Base-by-base conservation (phyloP, 1,140 invertebrate genomes). In the Pteromalus puparum region DNA sequence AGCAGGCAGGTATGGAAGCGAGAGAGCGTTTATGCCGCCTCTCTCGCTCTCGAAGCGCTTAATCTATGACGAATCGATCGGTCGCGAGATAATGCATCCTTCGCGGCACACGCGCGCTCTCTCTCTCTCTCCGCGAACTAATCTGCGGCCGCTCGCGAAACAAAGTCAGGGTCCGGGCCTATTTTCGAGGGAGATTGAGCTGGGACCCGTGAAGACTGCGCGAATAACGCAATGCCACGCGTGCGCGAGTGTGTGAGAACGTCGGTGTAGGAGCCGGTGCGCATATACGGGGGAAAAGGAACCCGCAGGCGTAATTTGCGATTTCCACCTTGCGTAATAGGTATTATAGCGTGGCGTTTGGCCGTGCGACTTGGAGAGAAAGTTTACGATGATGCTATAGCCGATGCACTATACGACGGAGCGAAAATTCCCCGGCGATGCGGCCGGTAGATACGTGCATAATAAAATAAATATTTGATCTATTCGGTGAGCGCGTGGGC, bases 11-110 rank as follows among this genome's bases (percentile, higher is more conserved):
- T 77, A 77, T 53, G 18, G 9, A 38, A 12, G 24, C 65, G 15
- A 10, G 28, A n/a, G 34, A 42, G 79, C 42, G 68, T 81, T 48
- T 73, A 30, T 73, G 67, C 26, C 30, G n/a, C 2, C 70, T n/a
- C 28, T 70, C 28, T 74, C 70, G 15, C 48, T 65, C 28, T 74
- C 81, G 53, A 24, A 42, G n/a, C 67, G 82, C 76, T 81, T 81
- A 85, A 78, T 85, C 80, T 78, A 82, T 85, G 48, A 82, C 84
- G 80, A 85, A 85, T 85, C 80, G 80, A 85, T 85, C 74, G 80
- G 79, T 85, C 73, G 30, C 84, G 80, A 82, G 75, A 85, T 85
- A 85, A 82, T 85, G 74, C 80, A 81, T 85, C 65, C 67, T 77
- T 82, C 84, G 68, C 79, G 30, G 0, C 30, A 5, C 30, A 5